These are phyloP conservation scores for Austrolebias charrua DNA, from an alignment of 2,797 vertebrate genomes.

Conservation along the genomic window DNA sequence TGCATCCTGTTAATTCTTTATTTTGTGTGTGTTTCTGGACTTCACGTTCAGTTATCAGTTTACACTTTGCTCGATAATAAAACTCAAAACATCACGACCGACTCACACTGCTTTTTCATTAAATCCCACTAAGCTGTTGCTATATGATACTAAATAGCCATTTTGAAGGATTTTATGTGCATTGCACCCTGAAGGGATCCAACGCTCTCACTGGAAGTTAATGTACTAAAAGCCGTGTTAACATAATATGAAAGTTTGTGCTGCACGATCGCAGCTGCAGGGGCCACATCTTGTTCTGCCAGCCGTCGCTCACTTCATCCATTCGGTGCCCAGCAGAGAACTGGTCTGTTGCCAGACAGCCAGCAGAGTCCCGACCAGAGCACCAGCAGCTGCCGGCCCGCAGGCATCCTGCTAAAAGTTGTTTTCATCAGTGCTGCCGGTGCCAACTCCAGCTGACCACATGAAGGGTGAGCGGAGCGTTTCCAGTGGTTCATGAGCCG, in stretches of 20 bases:
- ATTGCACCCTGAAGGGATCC: not conserved
- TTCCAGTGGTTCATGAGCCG: conserved; percentile 16
- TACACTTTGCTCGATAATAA: not conserved
- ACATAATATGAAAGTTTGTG: conserved; percentile 5
- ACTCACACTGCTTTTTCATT: not conserved
- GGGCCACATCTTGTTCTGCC: conserved; percentile 20
- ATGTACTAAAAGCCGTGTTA: not conserved
- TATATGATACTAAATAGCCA: not conserved
- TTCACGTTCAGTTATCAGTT: not conserved
- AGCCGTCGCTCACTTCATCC: conserved; percentile 12
- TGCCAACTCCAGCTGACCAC: conserved; percentile 51
- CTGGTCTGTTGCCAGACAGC: conserved; percentile 37
- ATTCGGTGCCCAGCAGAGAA: conserved; percentile 15
- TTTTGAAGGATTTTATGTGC: not conserved
- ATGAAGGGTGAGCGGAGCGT: conserved; percentile 43
- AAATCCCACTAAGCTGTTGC: not conserved
- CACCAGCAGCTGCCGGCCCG: conserved; percentile 52
- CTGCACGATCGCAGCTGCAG: conserved; percentile 17
- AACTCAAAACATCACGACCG: not conserved
- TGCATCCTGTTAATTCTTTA: not conserved
- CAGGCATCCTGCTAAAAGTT: conserved; percentile 49
- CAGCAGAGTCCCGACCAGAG: conserved; percentile 16
- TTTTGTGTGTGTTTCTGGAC: no score
- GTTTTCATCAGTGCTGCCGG: conserved; percentile 44
- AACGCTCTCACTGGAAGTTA: not conserved